Conservation (phyloP, 2,797 vertebrate species). For the Cynopterus sphinx region DNA sequence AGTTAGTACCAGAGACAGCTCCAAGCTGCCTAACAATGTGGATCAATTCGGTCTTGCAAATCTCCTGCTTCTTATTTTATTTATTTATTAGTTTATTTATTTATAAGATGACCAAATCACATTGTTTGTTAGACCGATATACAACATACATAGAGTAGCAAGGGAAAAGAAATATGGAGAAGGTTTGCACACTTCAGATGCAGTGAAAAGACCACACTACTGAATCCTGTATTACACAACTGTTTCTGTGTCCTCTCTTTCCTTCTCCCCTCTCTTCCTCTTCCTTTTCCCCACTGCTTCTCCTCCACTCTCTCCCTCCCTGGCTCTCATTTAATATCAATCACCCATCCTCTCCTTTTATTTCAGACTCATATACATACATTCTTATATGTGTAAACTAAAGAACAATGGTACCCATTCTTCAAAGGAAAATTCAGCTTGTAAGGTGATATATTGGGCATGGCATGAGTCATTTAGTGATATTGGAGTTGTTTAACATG, state of each 20-base stretch:
- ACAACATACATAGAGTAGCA: not conserved
- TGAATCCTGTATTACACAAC: not conserved
- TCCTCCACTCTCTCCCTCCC: not conserved
- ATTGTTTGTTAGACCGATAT: not conserved
- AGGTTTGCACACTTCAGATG: not conserved
- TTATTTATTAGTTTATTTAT: not conserved
- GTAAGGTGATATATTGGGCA: not conserved
- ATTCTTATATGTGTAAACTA: not conserved
- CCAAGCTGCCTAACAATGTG: not conserved
- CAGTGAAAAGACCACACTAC: not conserved
- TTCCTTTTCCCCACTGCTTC: not conserved
- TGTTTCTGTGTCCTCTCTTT: not conserved
- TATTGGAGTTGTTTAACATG: not conserved
- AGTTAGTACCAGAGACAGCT: not conserved
- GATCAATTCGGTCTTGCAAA: not conserved
- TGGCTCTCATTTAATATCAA: not conserved
- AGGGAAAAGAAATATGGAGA: not conserved
- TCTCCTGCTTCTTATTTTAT: not conserved
- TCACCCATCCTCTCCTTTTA: not conserved
- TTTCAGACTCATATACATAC: not conserved
- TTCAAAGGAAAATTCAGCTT: not conserved
- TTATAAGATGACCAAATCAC: not conserved
- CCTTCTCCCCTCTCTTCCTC: not conserved
- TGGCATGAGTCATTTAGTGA: not conserved
- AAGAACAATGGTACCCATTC: not conserved